Conservation (phyloP, 2,797 vertebrate species). For the Ciconia nigra region DNA sequence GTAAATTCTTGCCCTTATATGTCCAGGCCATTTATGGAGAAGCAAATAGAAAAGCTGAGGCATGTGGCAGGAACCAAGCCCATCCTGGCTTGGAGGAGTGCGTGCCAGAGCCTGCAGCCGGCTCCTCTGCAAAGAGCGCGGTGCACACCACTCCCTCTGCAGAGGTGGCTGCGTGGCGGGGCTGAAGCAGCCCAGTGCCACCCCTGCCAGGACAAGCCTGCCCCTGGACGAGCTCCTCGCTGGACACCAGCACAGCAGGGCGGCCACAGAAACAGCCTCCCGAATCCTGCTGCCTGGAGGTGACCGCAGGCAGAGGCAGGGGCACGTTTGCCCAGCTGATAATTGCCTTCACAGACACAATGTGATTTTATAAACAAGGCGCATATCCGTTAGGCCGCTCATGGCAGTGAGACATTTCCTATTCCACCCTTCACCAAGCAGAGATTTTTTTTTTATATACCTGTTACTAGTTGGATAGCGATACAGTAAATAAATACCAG, state of each 20-base stretch:
- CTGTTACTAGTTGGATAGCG: neutral
- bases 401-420: neutral
- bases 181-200: neutral
- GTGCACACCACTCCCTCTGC: accelerated
- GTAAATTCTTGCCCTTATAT: neutral
- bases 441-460: neutral
- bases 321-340: neutral
- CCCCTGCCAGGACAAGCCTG: neutral
- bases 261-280: neutral
- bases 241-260: neutral
- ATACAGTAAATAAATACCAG: neutral
- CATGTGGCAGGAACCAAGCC: neutral
- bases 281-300: neutral
- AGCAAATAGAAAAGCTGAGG: neutral
- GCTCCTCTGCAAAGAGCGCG: neutral
- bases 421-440: neutral
- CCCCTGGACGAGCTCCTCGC: too few relatives aligned
- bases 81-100: neutral
- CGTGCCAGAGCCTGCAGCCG: neutral
- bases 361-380: neutral
- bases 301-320: neutral
- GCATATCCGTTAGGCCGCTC: neutral
- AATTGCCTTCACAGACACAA: neutral
- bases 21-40: neutral
- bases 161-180: accelerated